A percentile compares a stretch with the other conserved stretches of the same genome.
phyloP scores from a whole-genome alignment of 2,888 invertebrate genomes.

The Plebejus argus region DNA sequence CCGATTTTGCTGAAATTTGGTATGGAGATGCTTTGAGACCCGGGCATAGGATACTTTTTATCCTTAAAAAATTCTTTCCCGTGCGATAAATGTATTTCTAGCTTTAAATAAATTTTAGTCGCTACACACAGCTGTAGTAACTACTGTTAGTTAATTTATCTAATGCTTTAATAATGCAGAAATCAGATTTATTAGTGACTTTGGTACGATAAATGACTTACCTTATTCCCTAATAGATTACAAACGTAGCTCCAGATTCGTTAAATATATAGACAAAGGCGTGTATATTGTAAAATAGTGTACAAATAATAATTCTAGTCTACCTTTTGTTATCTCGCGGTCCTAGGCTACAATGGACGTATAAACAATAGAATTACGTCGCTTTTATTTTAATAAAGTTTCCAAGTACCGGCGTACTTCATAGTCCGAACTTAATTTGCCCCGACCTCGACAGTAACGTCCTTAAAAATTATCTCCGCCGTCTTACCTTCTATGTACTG shows the following conservation, averaged over 20 bases:
- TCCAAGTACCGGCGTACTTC: neutral
- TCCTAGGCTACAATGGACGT: conserved; percentile 1
- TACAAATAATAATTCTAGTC: neutral
- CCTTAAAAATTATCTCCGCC: neutral
- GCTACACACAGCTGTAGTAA: too few relatives aligned
- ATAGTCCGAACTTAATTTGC: conserved; percentile 6
- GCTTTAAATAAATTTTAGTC: too few relatives aligned
- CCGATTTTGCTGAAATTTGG: too few relatives aligned
- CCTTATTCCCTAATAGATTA: neutral
- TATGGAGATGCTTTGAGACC: too few relatives aligned
- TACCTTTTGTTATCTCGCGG: neutral
- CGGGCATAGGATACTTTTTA: too few relatives aligned
- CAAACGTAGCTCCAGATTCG: neutral
- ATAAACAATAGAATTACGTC: conserved; percentile 4
- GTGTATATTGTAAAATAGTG: neutral
- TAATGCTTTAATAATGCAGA: neutral
- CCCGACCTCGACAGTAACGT: neutral
- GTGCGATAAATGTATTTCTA: too few relatives aligned
- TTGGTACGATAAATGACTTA: neutral
- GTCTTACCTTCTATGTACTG: neutral
- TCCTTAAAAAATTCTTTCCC: too few relatives aligned
- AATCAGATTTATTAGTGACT: neutral
- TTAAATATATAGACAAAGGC: neutral
- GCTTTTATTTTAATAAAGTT: conserved; percentile 24
- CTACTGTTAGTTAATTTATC: too few relatives aligned